phyloP scores from a whole-genome alignment of 2,113 vertebrate genomes.

The Dascyllus trimaculatus region DNA sequence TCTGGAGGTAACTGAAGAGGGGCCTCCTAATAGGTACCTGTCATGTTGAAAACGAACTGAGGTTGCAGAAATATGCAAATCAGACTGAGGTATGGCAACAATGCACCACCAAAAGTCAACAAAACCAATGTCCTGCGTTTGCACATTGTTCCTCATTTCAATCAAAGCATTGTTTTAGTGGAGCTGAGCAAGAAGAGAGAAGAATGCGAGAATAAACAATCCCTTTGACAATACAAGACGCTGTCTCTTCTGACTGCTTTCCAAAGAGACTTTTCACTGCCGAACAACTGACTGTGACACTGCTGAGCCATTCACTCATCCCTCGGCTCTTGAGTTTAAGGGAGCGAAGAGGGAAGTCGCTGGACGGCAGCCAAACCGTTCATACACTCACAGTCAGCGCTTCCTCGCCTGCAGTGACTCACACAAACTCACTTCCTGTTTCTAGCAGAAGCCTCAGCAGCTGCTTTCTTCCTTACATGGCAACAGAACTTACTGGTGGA shows the following conservation, averaged over 20 bases:
- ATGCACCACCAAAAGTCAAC: neutral
- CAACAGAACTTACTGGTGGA: slow-evolving; percentile 36
- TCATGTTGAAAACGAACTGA: slow-evolving; percentile 21
- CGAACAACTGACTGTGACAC: neutral
- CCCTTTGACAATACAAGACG: too few relatives aligned
- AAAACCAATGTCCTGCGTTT: too few relatives aligned
- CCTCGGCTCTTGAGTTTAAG: neutral
- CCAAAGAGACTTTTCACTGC: neutral
- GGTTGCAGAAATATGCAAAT: slow-evolving; percentile 15
- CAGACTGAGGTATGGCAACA: neutral
- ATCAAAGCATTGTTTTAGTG: neutral
- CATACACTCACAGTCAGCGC: slow-evolving; percentile 62
- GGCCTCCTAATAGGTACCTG: slow-evolving; percentile 42
- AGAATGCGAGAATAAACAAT: neutral
- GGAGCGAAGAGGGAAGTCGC: neutral
- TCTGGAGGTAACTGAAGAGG: slow-evolving; percentile 9
- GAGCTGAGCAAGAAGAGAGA: neutral
- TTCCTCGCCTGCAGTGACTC: slow-evolving; percentile 75
- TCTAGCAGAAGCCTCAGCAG: slow-evolving; percentile 55
- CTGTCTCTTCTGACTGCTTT: neutral
- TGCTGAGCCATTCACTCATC: neutral
- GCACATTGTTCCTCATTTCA: neutral
- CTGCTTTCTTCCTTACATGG: slow-evolving; percentile 83
- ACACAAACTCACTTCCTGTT: slow-evolving; percentile 80
- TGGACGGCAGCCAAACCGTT: slow-evolving; percentile 44